Percentiles rank a stretch among this genome's conserved stretches.
Conservation (phyloP, 2,888 invertebrate species). For the Ptychoptera contaminata region DNA sequence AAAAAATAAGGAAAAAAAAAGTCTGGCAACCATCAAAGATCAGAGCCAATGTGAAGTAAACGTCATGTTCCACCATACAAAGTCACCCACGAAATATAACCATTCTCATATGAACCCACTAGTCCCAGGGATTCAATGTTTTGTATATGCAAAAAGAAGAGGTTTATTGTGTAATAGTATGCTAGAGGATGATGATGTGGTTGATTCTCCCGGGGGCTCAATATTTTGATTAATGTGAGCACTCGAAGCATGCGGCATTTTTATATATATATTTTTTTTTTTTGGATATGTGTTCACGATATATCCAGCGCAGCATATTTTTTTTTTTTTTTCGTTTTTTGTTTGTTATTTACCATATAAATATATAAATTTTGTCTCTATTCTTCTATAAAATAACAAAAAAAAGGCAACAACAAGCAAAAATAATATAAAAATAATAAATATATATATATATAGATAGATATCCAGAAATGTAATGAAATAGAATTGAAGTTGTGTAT, state of each 20-base stretch:
- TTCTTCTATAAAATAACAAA: too few relatives aligned
- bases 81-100: not conserved
- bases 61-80: not conserved
- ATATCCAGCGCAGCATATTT: not conserved
- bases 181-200: not conserved
- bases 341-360: not conserved
- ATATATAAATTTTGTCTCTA: not conserved
- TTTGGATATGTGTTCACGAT: too few relatives aligned
- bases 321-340: not conserved
- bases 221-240: slow-evolving; percentile 3
- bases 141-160: not conserved
- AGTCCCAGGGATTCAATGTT: not conserved
- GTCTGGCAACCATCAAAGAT: not conserved
- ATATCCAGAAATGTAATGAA: too few relatives aligned
- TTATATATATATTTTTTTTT: too few relatives aligned
- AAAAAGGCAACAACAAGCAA: too few relatives aligned
- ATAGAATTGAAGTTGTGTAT: too few relatives aligned
- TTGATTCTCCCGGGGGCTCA: not conserved
- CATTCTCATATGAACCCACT: not conserved
- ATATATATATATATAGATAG: too few relatives aligned
- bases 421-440: too few relatives aligned
- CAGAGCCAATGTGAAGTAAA: not conserved
- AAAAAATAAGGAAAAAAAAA: not conserved
- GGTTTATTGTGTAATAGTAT: not conserved
- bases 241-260: not conserved